phyloP scores from a whole-genome alignment of 2,888 invertebrate genomes.

The Aphelenchoides bicaudatus region DNA sequence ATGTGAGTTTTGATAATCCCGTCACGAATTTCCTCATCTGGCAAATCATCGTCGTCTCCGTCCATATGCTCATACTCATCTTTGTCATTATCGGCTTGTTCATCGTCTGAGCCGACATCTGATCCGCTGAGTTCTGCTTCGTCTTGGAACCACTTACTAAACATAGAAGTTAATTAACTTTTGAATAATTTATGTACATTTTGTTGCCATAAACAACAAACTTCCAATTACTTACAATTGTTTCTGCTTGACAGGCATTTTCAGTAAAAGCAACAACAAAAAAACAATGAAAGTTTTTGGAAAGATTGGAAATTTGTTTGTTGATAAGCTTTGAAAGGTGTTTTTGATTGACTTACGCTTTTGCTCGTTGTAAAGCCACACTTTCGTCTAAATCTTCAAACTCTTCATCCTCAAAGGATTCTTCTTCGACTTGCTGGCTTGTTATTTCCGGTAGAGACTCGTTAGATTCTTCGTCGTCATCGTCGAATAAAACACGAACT shows the following conservation, averaged over 20 bases:
- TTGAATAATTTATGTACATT: too few species aligned
- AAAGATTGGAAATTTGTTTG: too few species aligned
- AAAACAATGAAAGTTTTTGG: too few species aligned
- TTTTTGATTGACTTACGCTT: too few species aligned
- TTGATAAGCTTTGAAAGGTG: too few species aligned
- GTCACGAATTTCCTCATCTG: constrained; percentile 40
- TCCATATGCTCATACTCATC: constrained; percentile 46
- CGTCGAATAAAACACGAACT: constrained; percentile 2
- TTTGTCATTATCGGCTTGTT: constrained; percentile 30
- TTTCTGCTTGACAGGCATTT: constrained; percentile 4
- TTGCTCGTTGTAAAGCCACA: too few species aligned
- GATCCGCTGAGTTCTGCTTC: constrained; percentile 56
- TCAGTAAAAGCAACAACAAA: too few species aligned
- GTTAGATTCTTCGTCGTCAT: constrained; percentile 11
- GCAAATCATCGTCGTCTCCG: constrained; percentile 29
- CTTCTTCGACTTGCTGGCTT: background rate
- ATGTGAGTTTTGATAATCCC: constrained; percentile 40
- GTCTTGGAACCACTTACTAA: constrained; percentile 46
- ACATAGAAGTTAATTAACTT: background rate
- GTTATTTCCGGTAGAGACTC: background rate
- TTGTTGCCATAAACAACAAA: background rate
- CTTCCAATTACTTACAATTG: background rate
- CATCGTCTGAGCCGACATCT: constrained; percentile 50
- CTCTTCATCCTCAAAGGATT: constrained; percentile 2
- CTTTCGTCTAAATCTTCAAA: background rate